Conservation (phyloP, 2,113 vertebrate genomes). For the Nyctereutes procyonoides region DNA sequence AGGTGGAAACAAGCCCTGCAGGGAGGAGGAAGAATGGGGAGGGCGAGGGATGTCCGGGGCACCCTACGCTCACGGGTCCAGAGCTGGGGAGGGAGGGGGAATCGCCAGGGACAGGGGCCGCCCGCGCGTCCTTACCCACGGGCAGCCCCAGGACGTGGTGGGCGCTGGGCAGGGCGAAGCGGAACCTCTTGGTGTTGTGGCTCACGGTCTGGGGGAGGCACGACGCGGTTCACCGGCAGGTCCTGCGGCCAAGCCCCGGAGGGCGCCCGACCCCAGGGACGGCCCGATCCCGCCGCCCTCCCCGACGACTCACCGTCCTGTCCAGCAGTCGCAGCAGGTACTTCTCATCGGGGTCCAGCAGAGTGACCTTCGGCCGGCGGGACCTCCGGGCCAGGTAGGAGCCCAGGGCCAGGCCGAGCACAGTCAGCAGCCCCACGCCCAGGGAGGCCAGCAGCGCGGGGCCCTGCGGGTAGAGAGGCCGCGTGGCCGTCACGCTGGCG, state of each 20-base stretch:
- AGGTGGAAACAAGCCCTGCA: neutral
- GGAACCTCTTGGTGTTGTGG: conserved; percentile 87
- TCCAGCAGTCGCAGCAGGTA: conserved; percentile 86
- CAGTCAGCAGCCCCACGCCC: conserved; percentile 84
- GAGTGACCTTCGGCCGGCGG: conserved; percentile 80
- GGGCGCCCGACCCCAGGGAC: neutral
- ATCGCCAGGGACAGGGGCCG: neutral
- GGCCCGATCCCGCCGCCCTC: neutral
- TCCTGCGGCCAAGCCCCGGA: neutral
- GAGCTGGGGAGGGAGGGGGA: neutral
- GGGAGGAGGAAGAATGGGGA: neutral
- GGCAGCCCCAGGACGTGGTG: conserved; percentile 87
- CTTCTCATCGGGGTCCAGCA: conserved; percentile 85
- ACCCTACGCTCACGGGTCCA: neutral
- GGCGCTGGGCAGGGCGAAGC: conserved; percentile 86
- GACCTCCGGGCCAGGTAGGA: conserved; percentile 82
- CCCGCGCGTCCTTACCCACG: conserved; percentile 81
- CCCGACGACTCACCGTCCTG: conserved; percentile 83
- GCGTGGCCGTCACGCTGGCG: conserved; percentile 65
- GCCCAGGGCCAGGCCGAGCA: conserved; percentile 82
- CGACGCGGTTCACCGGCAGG: conserved; percentile 2
- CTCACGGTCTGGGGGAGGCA: conserved; percentile 83
- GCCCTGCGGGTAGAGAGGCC: conserved; percentile 75
- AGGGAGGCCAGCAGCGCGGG: conserved; percentile 82
- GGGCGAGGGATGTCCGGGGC: neutral